Evolutionary conservation across 2,888 invertebrate genomes (phyloP).

Genomic region (Tenthredo scrophulariae): DNA sequence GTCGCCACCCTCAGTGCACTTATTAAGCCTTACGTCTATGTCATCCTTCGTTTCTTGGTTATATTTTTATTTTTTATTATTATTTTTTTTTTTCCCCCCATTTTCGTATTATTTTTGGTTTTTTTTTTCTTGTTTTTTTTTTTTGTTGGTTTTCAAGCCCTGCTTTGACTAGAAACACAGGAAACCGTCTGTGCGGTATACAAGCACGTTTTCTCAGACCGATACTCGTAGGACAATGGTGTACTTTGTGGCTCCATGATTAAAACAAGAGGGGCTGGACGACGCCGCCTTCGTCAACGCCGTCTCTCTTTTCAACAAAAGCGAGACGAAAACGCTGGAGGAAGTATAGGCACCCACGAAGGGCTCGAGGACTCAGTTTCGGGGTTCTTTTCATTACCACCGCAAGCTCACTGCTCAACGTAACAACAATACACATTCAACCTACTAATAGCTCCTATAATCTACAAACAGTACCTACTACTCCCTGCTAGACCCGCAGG

Average conservation of each 20-base stretch:
- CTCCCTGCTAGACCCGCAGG: neutral
- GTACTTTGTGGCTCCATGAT: constrained; percentile 73
- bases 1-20: neutral
- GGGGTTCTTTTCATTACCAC: constrained; percentile 72
- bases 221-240: constrained; percentile 71
- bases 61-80: neutral
- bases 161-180: constrained; percentile 39
- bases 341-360: constrained; percentile 27
- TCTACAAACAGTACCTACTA: neutral
- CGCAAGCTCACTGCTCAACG: constrained; percentile 62
- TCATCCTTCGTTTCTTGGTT: neutral
- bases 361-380: constrained; percentile 65
- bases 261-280: constrained; percentile 64
- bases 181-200: constrained; percentile 25
- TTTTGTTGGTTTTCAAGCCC: neutral
- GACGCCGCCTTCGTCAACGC: constrained; percentile 24
- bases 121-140: neutral
- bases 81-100: neutral
- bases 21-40: constrained; percentile 22
- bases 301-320: constrained; percentile 45
- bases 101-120: neutral
- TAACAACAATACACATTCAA: constrained; percentile 63
- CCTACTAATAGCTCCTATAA: constrained; percentile 44
- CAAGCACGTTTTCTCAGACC: constrained; percentile 69
- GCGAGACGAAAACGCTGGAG: constrained; percentile 28